These are phyloP conservation scores for Homarus americanus DNA, from an alignment of 1,140 invertebrate species.

Conservation along the genomic window DNA sequence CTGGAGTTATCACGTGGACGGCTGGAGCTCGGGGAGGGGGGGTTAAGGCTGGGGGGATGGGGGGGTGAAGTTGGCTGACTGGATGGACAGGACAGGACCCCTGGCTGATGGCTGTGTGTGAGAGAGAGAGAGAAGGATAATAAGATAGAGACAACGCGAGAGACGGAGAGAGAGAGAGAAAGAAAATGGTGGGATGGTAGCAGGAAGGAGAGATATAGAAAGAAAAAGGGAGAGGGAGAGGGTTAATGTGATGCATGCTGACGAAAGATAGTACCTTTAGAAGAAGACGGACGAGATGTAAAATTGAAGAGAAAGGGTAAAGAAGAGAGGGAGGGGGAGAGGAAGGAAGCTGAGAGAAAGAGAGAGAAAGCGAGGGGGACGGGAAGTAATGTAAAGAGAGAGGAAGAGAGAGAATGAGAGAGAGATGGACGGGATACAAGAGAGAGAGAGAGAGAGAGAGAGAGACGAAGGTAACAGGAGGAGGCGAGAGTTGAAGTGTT, in stretches of 20 bases:
- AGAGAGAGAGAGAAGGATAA: background rate
- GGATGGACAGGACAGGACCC: too few relatives aligned
- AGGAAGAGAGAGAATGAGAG: background rate
- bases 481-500: too few relatives aligned
- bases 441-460: background rate
- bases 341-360: too few relatives aligned
- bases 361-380: too few relatives aligned
- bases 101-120: background rate
- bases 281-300: too few relatives aligned
- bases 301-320: too few relatives aligned
- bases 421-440: background rate
- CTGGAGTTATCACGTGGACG: conserved; percentile 29
- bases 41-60: background rate
- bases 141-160: background rate
- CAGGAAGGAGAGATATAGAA: background rate
- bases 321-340: too few relatives aligned
- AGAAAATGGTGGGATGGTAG: too few relatives aligned
- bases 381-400: too few relatives aligned
- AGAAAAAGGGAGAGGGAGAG: background rate
- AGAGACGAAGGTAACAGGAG: background rate
- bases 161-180: background rate
- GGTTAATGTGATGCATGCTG: too few relatives aligned
- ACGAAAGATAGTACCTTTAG: too few relatives aligned
- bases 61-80: background rate
- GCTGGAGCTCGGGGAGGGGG: background rate